Conservation (phyloP, 1,140 invertebrate species). For the Dolichoris vasculosae region DNA sequence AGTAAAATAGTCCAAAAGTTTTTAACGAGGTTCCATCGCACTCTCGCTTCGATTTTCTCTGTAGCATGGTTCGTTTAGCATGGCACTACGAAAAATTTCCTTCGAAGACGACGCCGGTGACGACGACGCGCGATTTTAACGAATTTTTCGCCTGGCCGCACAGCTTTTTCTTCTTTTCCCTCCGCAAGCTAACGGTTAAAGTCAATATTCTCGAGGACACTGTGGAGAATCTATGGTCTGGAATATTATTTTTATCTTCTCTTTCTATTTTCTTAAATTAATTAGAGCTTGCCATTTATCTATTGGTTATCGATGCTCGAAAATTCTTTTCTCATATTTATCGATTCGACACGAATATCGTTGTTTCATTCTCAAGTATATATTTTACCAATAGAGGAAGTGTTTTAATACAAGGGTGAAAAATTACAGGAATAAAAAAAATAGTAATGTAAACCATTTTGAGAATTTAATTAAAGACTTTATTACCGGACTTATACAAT, state of each 20-base stretch:
- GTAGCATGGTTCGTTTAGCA: slow-evolving; percentile 25
- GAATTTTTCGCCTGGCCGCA: slow-evolving; percentile 22
- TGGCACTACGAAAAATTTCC: slow-evolving; percentile 22
- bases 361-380: background rate
- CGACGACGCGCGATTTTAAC: background rate
- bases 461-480: background rate
- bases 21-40: slow-evolving; percentile 36
- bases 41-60: background rate
- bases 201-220: slow-evolving; percentile 29
- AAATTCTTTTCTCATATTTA: background rate
- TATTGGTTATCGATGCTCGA: background rate
- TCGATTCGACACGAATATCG: background rate
- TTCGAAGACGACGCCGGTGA: background rate
- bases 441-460: background rate
- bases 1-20: slow-evolving; percentile 38
- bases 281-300: background rate
- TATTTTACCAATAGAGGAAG: background rate
- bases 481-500: background rate
- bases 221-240: background rate
- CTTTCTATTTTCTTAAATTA: background rate
- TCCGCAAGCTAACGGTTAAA: background rate
- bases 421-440: background rate
- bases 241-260: slow-evolving; percentile 21
- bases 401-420: background rate
- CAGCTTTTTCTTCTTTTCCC: background rate